A percentile compares a stretch with the other conserved stretches of the same genome.
Conservation (phyloP, 1,140 invertebrate genomes). For the Scylla paramamosain region DNA sequence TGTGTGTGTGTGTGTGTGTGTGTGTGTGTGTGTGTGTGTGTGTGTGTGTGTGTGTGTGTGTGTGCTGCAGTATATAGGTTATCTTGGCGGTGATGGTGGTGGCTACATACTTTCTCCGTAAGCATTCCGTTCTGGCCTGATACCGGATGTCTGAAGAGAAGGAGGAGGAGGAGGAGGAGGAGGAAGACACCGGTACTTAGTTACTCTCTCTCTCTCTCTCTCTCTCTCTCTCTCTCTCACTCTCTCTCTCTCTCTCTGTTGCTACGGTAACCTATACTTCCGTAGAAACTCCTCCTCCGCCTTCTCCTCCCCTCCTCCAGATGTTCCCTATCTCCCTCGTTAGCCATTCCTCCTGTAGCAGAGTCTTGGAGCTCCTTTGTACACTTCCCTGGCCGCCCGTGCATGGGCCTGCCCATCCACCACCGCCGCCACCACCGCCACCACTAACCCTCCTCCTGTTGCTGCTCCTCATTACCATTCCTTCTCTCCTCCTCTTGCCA, state of each 20-base stretch:
- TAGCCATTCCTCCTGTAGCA: background rate
- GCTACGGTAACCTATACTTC: constrained; percentile 20
- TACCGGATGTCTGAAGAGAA: constrained; percentile 2
- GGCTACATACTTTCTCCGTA: background rate
- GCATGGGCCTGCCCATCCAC: background rate
- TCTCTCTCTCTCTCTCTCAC: background rate
- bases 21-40: too few relatives aligned
- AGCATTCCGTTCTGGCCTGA: background rate
- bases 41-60: too few relatives aligned
- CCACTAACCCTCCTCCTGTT: too few relatives aligned
- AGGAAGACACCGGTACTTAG: background rate
- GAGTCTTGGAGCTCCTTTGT: too few relatives aligned
- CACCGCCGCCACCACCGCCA: background rate
- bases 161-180: constrained; percentile 16
- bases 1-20: too few relatives aligned
- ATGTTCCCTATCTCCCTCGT: background rate
- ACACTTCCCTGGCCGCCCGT: background rate
- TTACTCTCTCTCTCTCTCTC: constrained; percentile 16
- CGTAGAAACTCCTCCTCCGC: background rate
- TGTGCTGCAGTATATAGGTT: too few relatives aligned
- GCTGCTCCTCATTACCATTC: too few relatives aligned
- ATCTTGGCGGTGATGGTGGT: background rate
- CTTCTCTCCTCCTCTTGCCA: too few relatives aligned
- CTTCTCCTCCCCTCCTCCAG: background rate
- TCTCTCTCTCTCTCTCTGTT: background rate